A percentile compares a stretch with the other conserved stretches of the same genome.
Conservation (phyloP, 2,797 vertebrate species). For the Scarus forsteni region DNA sequence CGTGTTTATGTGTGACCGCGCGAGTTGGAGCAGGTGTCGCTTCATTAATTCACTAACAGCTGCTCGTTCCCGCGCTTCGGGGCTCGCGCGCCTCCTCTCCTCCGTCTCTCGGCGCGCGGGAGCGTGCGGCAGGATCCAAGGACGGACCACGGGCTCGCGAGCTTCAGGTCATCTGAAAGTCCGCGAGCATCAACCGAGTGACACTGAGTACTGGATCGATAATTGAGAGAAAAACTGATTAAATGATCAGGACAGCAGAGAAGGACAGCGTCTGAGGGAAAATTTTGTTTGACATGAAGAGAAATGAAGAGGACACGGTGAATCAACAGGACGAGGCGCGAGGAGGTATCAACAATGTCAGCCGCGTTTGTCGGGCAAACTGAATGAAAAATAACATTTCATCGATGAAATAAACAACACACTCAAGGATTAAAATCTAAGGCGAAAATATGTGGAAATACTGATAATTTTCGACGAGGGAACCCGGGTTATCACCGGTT, state of each 20-base stretch:
- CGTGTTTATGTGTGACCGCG: constrained; percentile 2
- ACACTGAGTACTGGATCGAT: not conserved
- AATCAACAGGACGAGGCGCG: constrained; percentile 54
- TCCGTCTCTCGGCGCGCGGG: constrained; percentile 33
- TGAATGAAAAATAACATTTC: not conserved
- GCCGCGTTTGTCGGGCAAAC: not conserved
- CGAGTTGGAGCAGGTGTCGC: constrained; percentile 3
- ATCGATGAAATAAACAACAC: not conserved
- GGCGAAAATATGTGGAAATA: not conserved
- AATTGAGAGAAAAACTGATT: not conserved
- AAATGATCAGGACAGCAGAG: not conserved
- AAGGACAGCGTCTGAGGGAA: not conserved
- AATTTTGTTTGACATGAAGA: not conserved
- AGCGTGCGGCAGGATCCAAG: constrained; percentile 64
- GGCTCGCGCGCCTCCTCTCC: constrained; percentile 22
- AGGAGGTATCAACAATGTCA: constrained; percentile 19
- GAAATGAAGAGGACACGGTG: not conserved
- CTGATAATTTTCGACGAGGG: not conserved
- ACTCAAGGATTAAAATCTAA: too few species aligned
- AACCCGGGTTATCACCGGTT: not conserved
- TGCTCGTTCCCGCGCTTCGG: constrained; percentile 14
- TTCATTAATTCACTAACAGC: constrained; percentile 25
- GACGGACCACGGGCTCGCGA: constrained; percentile 63
- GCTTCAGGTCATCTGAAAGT: constrained; percentile 71
- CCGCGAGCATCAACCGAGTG: constrained; percentile 30